Percentiles rank a stretch among this genome's conserved stretches.
Conservation (phyloP, 2,113 vertebrate species). For the Drymodes brunneopygia region DNA sequence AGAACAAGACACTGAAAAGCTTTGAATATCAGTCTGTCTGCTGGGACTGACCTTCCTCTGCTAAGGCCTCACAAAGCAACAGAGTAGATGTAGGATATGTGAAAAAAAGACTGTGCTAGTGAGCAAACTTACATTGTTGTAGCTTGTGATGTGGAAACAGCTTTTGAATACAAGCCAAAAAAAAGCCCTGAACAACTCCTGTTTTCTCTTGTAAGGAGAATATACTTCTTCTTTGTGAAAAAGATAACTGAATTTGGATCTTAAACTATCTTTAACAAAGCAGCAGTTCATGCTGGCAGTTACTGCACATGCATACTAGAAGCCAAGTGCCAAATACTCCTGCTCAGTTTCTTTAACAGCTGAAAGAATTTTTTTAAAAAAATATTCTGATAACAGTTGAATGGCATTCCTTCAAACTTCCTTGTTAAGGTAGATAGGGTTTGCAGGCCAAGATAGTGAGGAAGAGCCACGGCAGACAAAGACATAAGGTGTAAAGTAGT, state of each 20-base stretch:
- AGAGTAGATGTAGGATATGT: not conserved
- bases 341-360: constrained; percentile 13
- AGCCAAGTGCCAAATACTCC: not conserved
- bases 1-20: not conserved
- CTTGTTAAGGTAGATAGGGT: not conserved
- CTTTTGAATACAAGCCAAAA: not conserved
- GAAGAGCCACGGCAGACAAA: not conserved
- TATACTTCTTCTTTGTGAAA: not conserved
- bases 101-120: not conserved
- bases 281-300: not conserved
- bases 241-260: not conserved
- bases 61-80: not conserved
- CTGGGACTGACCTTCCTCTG: not conserved
- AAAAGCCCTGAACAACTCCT: fast-evolving
- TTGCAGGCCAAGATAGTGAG: not conserved
- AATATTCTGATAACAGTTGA: not conserved
- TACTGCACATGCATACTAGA: not conserved
- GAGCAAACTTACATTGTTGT: not conserved
- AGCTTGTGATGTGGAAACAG: not conserved
- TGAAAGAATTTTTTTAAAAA: not conserved
- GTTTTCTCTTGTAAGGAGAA: not conserved
- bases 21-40: not conserved
- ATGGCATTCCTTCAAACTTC: not conserved
- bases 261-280: not conserved
- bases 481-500: not conserved